Conservation (phyloP, 2,888 invertebrate species). For the Hypomecis atomaria region DNA sequence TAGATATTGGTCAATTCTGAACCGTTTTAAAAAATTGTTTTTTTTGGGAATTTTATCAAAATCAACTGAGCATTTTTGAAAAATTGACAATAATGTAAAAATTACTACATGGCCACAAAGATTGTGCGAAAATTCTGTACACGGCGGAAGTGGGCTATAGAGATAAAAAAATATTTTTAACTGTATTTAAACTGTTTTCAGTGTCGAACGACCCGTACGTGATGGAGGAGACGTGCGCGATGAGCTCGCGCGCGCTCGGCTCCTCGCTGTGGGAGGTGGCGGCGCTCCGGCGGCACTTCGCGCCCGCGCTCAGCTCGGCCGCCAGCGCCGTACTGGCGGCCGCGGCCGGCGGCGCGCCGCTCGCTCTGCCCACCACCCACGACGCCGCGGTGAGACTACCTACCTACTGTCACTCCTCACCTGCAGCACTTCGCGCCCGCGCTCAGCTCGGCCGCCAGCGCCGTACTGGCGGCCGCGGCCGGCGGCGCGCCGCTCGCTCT, state of each 20-base stretch:
- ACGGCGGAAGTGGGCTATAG: neutral
- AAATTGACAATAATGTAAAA: too few species aligned
- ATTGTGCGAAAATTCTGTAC: neutral
- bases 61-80: too few species aligned
- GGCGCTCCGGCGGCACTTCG: constrained; percentile 82
- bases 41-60: too few species aligned
- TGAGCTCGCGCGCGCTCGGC: constrained; percentile 91
- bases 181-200: constrained; percentile 43
- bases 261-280: constrained; percentile 97
- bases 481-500: constrained; percentile 32
- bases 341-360: constrained; percentile 43
- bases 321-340: constrained; percentile 78
- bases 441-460: constrained; percentile 88
- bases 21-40: too few species aligned
- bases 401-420: too few species aligned
- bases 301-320: constrained; percentile 88
- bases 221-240: constrained; percentile 91
- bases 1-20: too few species aligned
- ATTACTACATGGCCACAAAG: too few species aligned
- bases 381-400: constrained; percentile 1
- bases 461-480: constrained; percentile 56
- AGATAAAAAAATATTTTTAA: too few species aligned
- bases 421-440: constrained; percentile 81
- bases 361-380: neutral
- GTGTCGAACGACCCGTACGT: constrained; percentile 92